Evolutionary conservation across 2,797 vertebrate species (phyloP).

Genomic region (Phylloscopus collybita): DNA sequence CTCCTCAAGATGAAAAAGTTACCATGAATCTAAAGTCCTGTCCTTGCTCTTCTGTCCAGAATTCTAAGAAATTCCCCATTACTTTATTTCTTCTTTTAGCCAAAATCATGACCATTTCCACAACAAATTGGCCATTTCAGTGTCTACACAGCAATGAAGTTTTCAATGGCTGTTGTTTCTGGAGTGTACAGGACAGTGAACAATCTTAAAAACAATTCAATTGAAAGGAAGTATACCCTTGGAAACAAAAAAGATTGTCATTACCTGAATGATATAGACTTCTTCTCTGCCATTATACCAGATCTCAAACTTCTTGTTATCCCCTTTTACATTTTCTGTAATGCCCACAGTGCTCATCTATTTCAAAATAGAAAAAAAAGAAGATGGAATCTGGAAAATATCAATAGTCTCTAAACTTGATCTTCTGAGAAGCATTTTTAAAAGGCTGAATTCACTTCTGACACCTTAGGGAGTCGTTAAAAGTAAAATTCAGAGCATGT

Average conservation of each 20-base stretch:
- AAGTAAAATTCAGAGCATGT: not conserved
- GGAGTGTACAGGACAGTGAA: not conserved
- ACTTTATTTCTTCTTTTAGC: not conserved
- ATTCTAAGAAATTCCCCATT: not conserved
- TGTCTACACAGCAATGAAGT: not conserved
- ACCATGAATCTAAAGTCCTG: not conserved
- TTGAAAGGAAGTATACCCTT: not conserved
- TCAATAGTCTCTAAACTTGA: not conserved
- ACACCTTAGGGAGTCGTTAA: not conserved
- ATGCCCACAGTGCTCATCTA: slow-evolving; percentile 95
- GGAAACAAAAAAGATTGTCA: not conserved
- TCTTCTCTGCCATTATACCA: slow-evolving; percentile 93
- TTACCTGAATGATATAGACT: slow-evolving; percentile 96
- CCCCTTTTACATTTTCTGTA: slow-evolving; percentile 91
- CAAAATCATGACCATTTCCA: not conserved
- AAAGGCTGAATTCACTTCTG: not conserved
- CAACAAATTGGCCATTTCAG: not conserved
- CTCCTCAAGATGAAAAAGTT: not conserved
- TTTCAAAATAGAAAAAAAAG: slow-evolving; percentile 55
- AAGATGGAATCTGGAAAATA: not conserved
- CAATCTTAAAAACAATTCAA: not conserved
- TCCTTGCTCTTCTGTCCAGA: not conserved
- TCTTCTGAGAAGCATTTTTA: not conserved
- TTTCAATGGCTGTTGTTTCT: not conserved
- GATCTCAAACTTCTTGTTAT: slow-evolving; percentile 95